Evolutionary conservation across 1,140 invertebrate genomes (phyloP).

Genomic region (Chrysoperla carnea): DNA sequence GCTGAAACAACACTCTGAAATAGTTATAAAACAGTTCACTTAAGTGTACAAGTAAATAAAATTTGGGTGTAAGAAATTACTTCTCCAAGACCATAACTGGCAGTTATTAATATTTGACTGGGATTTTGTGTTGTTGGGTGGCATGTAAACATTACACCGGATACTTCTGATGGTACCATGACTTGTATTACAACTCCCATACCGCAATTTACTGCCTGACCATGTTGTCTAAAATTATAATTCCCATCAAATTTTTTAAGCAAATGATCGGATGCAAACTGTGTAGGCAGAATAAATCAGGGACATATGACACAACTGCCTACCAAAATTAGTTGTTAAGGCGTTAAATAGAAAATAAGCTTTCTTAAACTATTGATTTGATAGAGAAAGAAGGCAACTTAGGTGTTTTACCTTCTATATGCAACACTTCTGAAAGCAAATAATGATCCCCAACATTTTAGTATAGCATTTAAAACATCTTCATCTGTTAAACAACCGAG

Average conservation of each 20-base stretch:
- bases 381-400: no score
- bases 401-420: slow-evolving; percentile 38
- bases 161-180: slow-evolving; percentile 47
- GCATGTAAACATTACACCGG: slow-evolving; percentile 66
- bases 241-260: background rate
- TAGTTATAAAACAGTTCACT: slow-evolving; percentile 6
- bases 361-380: no score
- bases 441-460: slow-evolving; percentile 64
- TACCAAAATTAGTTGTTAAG: no score
- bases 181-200: slow-evolving; percentile 72
- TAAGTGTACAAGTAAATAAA: background rate
- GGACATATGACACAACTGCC: no score
- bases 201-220: slow-evolving; percentile 38
- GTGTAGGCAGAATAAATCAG: no score
- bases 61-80: slow-evolving; percentile 20
- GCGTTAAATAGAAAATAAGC: no score
- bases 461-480: slow-evolving; percentile 36
- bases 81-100: slow-evolving; percentile 69
- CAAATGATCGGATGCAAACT: no score
- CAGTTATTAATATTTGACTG: slow-evolving; percentile 46
- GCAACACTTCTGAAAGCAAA: slow-evolving; percentile 54
- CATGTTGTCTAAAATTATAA: slow-evolving; percentile 33
- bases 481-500: slow-evolving; percentile 37
- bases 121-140: slow-evolving; percentile 54
- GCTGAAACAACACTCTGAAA: slow-evolving; percentile 60